A percentile compares a stretch with the other conserved stretches of the same genome.
Evolutionary conservation across 2,888 invertebrate genomes (phyloP).

Genomic region (Amphipyra tragopoginis): DNA sequence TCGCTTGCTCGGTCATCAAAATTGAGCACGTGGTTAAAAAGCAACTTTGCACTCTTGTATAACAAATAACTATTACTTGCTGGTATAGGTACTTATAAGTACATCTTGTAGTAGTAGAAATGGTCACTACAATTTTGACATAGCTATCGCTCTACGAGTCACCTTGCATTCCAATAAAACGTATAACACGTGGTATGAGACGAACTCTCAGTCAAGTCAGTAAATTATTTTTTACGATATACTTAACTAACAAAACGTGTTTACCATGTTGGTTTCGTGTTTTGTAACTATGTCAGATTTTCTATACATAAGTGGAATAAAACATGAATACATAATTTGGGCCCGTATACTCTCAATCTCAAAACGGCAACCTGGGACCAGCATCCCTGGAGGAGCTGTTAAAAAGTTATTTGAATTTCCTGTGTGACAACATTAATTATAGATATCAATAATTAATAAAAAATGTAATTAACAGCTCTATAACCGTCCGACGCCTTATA

Average conservation of each 20-base stretch:
- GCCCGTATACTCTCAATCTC: background rate
- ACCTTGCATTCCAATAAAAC: constrained; percentile 18
- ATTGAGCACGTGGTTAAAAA: too few species aligned
- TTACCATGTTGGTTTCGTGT: background rate
- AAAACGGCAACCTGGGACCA: too few species aligned
- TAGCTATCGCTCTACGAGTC: background rate
- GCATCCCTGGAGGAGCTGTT: too few species aligned
- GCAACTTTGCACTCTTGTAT: too few species aligned
- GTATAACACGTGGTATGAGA: background rate
- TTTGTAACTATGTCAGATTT: constrained; percentile 8
- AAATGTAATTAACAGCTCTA: background rate
- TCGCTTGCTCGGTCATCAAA: too few species aligned
- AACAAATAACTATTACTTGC: too few species aligned
- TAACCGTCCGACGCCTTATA: background rate
- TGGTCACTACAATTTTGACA: background rate
- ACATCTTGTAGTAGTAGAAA: background rate
- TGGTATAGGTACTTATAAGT: too few species aligned
- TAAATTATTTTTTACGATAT: constrained; percentile 8
- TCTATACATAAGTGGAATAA: background rate
- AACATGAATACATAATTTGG: background rate
- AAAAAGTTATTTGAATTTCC: too few species aligned
- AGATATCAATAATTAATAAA: constrained; percentile 3
- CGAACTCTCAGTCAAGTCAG: constrained; percentile 5
- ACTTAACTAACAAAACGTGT: constrained; percentile 7
- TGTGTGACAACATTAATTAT: background rate